Percentiles rank a stretch among this genome's conserved stretches.
phyloP scores from a whole-genome alignment of 2,888 invertebrate species.

The Dilophus febrilis region DNA sequence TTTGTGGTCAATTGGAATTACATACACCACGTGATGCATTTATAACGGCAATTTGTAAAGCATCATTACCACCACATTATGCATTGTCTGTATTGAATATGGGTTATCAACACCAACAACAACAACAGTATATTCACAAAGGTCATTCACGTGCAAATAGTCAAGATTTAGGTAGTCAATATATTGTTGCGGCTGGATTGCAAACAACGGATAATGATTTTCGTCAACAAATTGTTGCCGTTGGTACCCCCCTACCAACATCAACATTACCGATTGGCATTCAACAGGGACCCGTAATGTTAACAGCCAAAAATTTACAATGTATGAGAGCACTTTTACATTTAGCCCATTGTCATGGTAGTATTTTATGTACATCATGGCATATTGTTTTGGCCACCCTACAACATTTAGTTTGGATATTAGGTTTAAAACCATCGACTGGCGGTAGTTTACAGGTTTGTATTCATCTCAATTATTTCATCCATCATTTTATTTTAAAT shows the following conservation, averaged over 20 bases:
- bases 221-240: slow-evolving; percentile 86
- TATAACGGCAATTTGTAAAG: slow-evolving; percentile 85
- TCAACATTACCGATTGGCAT: slow-evolving; percentile 56
- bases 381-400: slow-evolving; percentile 87
- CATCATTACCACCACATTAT: slow-evolving; percentile 91
- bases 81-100: slow-evolving; percentile 70
- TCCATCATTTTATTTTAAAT: neutral
- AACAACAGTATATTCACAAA: slow-evolving; percentile 15
- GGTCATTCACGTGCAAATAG: slow-evolving; percentile 33
- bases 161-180: slow-evolving; percentile 36
- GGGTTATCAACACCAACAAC: no score
- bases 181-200: slow-evolving; percentile 28
- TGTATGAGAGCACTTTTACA: slow-evolving; percentile 85
- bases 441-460: slow-evolving; percentile 66
- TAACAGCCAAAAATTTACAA: slow-evolving; percentile 93
- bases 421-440: slow-evolving; percentile 86
- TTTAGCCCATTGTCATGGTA: slow-evolving; percentile 82
- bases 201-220: slow-evolving; percentile 71
- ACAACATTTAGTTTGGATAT: slow-evolving; percentile 85
- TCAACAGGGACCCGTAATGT: slow-evolving; percentile 56
- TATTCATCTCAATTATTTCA: neutral
- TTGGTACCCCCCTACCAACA: slow-evolving; percentile 86
- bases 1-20: slow-evolving; percentile 70
- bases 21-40: slow-evolving; percentile 80
- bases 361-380: slow-evolving; percentile 86